Conservation (phyloP, 2,888 invertebrate genomes). For the Zootermopsis nevadensis region DNA sequence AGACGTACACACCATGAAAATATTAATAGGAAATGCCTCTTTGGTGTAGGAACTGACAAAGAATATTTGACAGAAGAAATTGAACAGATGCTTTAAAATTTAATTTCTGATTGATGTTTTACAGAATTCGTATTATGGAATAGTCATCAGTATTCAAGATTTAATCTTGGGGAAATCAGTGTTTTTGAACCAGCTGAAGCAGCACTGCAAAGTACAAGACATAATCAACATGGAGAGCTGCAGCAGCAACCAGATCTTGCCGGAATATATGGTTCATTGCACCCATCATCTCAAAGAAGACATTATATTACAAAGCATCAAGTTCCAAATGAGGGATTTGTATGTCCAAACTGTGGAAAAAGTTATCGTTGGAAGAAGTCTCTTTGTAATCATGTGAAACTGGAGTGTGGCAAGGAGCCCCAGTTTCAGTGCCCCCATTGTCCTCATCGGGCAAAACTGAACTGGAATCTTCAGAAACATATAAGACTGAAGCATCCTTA, state of each 20-base stretch:
- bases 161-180: background rate
- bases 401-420: slow-evolving; percentile 65
- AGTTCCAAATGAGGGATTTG: background rate
- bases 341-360: slow-evolving; percentile 43
- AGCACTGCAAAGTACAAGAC: background rate
- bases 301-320: background rate
- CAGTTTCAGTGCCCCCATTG: slow-evolving; percentile 67
- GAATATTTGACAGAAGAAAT: too few species aligned
- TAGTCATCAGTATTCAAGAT: background rate
- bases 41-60: too few species aligned
- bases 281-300: background rate
- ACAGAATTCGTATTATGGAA: background rate
- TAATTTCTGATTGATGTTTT: background rate
- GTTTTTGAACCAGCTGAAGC: background rate
- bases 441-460: slow-evolving; percentile 54
- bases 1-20: too few species aligned
- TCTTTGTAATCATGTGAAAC: slow-evolving; percentile 57
- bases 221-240: background rate
- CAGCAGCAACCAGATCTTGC: background rate
- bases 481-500: slow-evolving; percentile 7
- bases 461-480: slow-evolving; percentile 21
- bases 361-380: slow-evolving; percentile 33
- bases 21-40: too few species aligned
- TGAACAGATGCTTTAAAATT: too few species aligned
- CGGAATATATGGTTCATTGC: background rate